Percentiles rank a stretch among this genome's conserved stretches.
phyloP scores from a whole-genome alignment of 2,797 vertebrate species.

The Harpagifer antarcticus region DNA sequence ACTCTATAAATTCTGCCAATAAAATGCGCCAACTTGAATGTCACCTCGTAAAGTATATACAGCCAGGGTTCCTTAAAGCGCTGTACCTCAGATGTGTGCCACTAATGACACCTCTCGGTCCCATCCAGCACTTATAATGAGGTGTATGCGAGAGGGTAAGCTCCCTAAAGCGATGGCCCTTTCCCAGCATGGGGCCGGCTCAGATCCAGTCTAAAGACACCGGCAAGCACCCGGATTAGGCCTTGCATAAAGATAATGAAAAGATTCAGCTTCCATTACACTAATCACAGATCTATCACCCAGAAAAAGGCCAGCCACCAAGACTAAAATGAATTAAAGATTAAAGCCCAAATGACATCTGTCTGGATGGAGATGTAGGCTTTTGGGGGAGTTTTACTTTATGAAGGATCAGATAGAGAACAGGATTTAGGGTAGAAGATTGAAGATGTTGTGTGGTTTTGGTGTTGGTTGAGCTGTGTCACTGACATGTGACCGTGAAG shows the following conservation, averaged over 20 bases:
- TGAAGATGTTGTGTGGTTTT: slow-evolving; percentile 46
- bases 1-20: slow-evolving; percentile 19
- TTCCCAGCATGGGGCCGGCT: slow-evolving; percentile 71
- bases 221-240: slow-evolving; percentile 74
- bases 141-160: slow-evolving; percentile 68
- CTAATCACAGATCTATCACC: slow-evolving; percentile 75
- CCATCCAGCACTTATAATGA: slow-evolving; percentile 71
- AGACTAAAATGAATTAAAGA: slow-evolving; percentile 73
- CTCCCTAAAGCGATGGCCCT: slow-evolving; percentile 67
- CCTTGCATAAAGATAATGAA: slow-evolving; percentile 78
- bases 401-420: slow-evolving; percentile 45
- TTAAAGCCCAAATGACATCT: slow-evolving; percentile 73
- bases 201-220: slow-evolving; percentile 66
- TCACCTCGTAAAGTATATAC: slow-evolving; percentile 25
- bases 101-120: slow-evolving; percentile 65
- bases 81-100: slow-evolving; percentile 66
- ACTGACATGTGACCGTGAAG: slow-evolving; percentile 9
- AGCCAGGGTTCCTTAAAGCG: slow-evolving; percentile 27
- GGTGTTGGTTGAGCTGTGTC: slow-evolving; percentile 28
- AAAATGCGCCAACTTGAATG: slow-evolving; percentile 16
- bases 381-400: slow-evolving; percentile 52
- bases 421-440: slow-evolving; percentile 60
- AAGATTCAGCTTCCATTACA: slow-evolving; percentile 68
- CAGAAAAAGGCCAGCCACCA: slow-evolving; percentile 66
- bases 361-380: slow-evolving; percentile 65